Conservation (phyloP, 2,113 vertebrate genomes). For the Pampusana beccarii region DNA sequence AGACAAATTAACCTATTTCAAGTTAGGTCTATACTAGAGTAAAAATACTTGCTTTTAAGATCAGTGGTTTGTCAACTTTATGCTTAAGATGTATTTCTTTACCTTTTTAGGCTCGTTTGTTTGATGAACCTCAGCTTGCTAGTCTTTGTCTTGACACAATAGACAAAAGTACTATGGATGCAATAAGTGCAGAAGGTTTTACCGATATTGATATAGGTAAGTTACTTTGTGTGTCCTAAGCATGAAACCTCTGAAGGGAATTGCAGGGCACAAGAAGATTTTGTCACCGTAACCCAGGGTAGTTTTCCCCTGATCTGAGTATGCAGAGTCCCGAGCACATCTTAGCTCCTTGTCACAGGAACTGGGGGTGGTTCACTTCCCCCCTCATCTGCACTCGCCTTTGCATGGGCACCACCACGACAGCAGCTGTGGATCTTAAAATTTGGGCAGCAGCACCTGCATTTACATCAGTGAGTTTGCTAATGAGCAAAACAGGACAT, state of each 20-base stretch:
- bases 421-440: not conserved
- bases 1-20: not conserved
- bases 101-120: constrained; percentile 84
- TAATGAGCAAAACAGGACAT: too few relatives aligned
- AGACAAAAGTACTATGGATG: constrained; percentile 92
- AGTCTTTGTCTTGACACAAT: constrained; percentile 93
- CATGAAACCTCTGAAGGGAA: not conserved
- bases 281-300: not conserved
- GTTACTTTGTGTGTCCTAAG: not conserved
- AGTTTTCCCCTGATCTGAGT: not conserved
- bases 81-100: not conserved
- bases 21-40: not conserved
- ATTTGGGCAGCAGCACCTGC: not conserved
- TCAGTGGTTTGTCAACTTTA: not conserved
- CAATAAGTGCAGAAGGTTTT: constrained; percentile 92
- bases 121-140: constrained; percentile 93
- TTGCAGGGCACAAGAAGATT: rapidly evolving
- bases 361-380: not conserved
- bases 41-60: not conserved
- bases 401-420: rapidly evolving
- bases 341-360: not conserved
- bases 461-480: too few relatives aligned
- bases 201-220: constrained; percentile 92
- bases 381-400: not conserved
- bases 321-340: not conserved